Percentiles rank a stretch among this genome's conserved stretches.
These are phyloP conservation scores for Sterrhoptilus dennistouni DNA, from an alignment of 2,113 vertebrate genomes.

Conservation along the genomic window DNA sequence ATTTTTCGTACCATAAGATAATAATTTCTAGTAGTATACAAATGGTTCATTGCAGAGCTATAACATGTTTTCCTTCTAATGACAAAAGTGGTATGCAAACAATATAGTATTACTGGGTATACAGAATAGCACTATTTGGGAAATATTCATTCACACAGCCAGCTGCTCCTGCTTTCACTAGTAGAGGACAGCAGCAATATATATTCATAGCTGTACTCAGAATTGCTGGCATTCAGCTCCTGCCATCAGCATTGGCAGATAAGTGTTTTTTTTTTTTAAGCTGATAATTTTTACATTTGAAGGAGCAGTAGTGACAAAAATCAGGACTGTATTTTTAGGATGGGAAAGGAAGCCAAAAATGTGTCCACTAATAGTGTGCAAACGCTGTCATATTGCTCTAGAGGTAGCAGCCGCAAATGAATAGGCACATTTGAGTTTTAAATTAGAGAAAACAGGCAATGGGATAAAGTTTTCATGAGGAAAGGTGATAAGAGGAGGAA, in stretches of 20 bases:
- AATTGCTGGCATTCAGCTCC: not conserved
- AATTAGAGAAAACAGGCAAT: not conserved
- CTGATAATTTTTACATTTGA: not conserved
- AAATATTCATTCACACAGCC: not conserved
- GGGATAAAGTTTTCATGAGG: not conserved
- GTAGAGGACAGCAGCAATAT: not conserved
- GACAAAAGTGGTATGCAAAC: not conserved
- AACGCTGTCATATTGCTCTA: not conserved
- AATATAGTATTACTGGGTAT: not conserved
- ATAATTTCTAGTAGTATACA: not conserved
- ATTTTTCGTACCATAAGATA: not conserved
- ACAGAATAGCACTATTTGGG: not conserved
- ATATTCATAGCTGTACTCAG: not conserved
- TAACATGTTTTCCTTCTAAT: not conserved
- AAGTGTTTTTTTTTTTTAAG: not conserved
- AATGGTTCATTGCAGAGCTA: not conserved
- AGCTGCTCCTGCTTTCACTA: not conserved
- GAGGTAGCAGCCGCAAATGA: not conserved
- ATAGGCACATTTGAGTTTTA: not conserved
- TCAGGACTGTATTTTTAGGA: not conserved
- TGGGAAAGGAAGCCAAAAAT: not conserved
- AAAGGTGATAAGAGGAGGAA: not conserved
- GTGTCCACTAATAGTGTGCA: not conserved
- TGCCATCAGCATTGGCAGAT: not conserved
- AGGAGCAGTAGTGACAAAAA: not conserved